Evolutionary conservation across 1,140 invertebrate species (phyloP).

Genomic region (Theocolax elegans): DNA sequence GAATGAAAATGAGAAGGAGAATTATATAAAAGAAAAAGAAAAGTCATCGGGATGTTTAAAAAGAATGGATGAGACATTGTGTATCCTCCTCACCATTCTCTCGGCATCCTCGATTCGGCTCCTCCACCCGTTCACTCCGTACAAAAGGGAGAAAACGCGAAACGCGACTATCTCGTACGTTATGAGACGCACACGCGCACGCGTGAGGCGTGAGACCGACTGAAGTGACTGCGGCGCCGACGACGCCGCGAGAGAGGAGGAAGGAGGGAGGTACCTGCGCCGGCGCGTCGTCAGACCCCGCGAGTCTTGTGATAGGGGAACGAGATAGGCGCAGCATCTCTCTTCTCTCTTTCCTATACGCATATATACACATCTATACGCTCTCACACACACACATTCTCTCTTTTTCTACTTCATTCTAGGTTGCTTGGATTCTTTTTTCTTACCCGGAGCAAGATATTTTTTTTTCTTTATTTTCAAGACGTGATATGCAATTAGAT

Average conservation of each 20-base stretch:
- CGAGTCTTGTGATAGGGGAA: not conserved
- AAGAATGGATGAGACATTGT: too few species aligned
- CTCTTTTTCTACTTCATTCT: not conserved
- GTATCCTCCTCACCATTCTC: constrained; percentile 21
- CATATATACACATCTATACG: too few species aligned
- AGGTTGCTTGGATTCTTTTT: too few species aligned
- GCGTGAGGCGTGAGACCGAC: constrained; percentile 57
- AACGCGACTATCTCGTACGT: too few species aligned
- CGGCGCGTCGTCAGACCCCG: constrained; percentile 15
- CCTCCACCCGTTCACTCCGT: too few species aligned
- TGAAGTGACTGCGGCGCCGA: constrained; percentile 44
- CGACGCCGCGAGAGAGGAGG: not conserved
- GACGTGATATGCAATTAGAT: too few species aligned
- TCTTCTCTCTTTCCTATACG: not conserved
- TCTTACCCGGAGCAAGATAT: too few species aligned
- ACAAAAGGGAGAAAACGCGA: too few species aligned
- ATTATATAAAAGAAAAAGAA: too few species aligned
- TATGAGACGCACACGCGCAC: constrained; percentile 48
- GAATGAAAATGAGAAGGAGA: too few species aligned
- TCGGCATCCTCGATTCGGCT: constrained; percentile 20
- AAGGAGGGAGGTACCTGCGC: constrained; percentile 24
- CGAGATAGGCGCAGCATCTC: constrained; percentile 6
- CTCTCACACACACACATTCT: not conserved
- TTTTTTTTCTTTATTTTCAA: too few species aligned
- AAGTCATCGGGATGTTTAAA: too few species aligned